Conservation (phyloP, 2,888 invertebrate species). For the Heliconius aoede region DNA sequence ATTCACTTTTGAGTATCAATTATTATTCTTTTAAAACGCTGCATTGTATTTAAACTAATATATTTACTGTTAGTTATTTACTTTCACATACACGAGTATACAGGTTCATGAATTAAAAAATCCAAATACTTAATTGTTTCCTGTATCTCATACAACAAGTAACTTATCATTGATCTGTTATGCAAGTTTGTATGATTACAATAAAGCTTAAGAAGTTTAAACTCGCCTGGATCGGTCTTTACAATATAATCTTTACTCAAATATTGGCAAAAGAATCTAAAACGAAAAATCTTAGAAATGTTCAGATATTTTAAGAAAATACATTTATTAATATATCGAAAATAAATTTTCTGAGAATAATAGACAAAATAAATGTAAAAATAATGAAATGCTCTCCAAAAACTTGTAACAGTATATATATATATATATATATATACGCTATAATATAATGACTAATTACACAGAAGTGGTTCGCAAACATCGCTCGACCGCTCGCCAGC, state of each 20-base stretch:
- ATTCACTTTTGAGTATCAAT: background rate
- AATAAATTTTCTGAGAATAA: background rate
- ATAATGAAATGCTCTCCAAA: background rate
- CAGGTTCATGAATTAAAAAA: no score
- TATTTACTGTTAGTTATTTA: no score
- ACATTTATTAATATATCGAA: no score
- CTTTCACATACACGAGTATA: no score
- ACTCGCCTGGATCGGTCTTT: background rate
- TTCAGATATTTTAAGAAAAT: no score
- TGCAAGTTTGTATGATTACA: no score
- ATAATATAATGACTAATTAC: constrained; percentile 47
- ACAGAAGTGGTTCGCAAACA: constrained; percentile 50
- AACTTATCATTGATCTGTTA: no score
- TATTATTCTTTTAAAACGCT: background rate
- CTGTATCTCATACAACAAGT: no score
- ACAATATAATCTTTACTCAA: background rate
- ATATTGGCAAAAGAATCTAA: background rate
- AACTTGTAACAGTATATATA: no score
- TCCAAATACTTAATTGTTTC: no score
- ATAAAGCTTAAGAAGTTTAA: background rate
- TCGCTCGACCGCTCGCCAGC: constrained; percentile 46
- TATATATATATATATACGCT: no score
- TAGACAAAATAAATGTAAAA: background rate
- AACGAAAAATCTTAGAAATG: no score
- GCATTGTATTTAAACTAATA: background rate